Percentiles rank a stretch among this genome's conserved stretches.
Conservation (phyloP, 2,113 vertebrate species). For the Amia ocellicauda region DNA sequence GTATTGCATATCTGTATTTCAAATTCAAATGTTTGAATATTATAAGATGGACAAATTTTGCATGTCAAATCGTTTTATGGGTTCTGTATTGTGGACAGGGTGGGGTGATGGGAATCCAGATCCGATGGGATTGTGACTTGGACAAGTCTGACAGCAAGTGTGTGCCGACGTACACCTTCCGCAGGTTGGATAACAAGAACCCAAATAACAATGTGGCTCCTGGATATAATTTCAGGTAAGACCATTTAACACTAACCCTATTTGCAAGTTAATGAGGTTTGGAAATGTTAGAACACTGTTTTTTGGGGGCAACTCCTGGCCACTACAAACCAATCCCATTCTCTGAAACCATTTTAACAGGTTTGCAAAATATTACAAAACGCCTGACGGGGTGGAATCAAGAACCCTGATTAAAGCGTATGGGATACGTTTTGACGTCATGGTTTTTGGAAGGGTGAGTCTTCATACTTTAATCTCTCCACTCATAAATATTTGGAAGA, state of each 20-base stretch:
- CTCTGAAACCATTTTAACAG: conserved; percentile 53
- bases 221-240: conserved; percentile 85
- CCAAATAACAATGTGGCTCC: conserved; percentile 66
- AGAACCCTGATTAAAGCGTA: conserved; percentile 80
- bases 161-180: conserved; percentile 77
- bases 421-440: conserved; percentile 80
- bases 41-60: no score
- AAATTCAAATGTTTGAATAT: no score
- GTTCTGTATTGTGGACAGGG: conserved; percentile 53
- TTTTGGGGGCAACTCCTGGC: no score
- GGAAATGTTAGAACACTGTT: no score
- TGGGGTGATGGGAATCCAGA: conserved; percentile 75
- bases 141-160: conserved; percentile 65
- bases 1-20: no score
- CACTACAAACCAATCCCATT: no score
- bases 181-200: conserved; percentile 73
- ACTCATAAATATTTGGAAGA: background rate
- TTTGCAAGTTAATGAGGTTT: background rate
- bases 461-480: background rate
- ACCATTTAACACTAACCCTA: no score
- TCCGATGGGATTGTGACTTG: conserved; percentile 77
- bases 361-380: conserved; percentile 79
- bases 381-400: conserved; percentile 47
- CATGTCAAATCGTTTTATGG: no score
- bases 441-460: conserved; percentile 81